Base-by-base conservation (phyloP, 2,797 vertebrate species). In the Oreortyx pictus region DNA sequence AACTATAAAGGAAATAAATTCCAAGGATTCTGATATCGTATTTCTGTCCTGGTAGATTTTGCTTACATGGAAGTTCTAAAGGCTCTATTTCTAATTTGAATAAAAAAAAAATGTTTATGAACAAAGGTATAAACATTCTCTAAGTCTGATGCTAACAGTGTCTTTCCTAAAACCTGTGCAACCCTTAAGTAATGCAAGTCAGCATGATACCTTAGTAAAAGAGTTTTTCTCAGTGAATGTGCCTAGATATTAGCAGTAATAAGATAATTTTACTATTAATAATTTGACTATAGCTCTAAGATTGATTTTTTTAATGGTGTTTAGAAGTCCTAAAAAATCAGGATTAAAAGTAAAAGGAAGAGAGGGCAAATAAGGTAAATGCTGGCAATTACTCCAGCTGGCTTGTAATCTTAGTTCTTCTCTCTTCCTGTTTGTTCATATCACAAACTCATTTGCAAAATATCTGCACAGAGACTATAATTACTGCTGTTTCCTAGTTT, bases 41-140 rank as follows among this genome's bases (percentile, higher is more conserved):
- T 81, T 67, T 59, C 46, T 83, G 18, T 27, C 50, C 22, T 49
- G 11, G 54, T 8, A 33, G 29, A n/a, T 37, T 82, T 68, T 46
- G 29, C 35, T 65, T 70, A 15, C 44, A 27, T 37, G n/a, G n/a
- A 64, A 65, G 60, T 9, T 49, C n/a, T 7, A 12, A 65, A 31
- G 12, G 6, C 16, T 50, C 25, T 65, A 7, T 70, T 75, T 82
- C 75, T 71, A 44, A 24, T 29, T 31, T 56, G 25, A 91, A 71
- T 47, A 54, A 7, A 13, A 33, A 33, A 57, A 12, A 20, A 8
- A 41, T n/a, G 5, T 72, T 79, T 44, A 64, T 0, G 0, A 33
- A 23, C 7, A 52, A 33, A 62, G 37, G 20, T 27, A 74, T 23
- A 78, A 74, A 66, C 13, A 14, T 59, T 24, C 47, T 14, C 37